These are phyloP conservation scores for Lasioglossum morio DNA, from an alignment of 2,888 invertebrate genomes.

Conservation along the genomic window DNA sequence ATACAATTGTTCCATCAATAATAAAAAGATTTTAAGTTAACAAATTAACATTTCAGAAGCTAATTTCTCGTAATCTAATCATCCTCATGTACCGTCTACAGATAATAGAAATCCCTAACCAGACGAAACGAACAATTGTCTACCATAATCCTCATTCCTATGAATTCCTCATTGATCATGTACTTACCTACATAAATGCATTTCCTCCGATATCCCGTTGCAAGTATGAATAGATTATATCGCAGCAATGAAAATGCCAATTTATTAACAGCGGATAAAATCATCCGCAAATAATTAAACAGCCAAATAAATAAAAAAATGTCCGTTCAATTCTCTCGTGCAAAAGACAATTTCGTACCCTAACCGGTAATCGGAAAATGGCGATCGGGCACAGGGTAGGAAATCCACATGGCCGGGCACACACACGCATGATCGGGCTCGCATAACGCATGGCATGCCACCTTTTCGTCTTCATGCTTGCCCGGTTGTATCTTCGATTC, in stretches of 20 bases:
- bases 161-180: neutral
- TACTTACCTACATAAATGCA: neutral
- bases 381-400: neutral
- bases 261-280: neutral
- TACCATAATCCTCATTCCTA: neutral
- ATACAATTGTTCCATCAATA: neutral
- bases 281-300: neutral
- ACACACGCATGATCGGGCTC: constrained; percentile 47
- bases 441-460: constrained; percentile 69
- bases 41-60: too few species aligned
- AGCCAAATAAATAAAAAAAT: neutral
- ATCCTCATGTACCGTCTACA: neutral
- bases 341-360: neutral
- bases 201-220: neutral
- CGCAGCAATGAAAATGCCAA: neutral
- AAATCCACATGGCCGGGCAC: neutral
- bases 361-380: neutral
- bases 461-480: constrained; percentile 78
- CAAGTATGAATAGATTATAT: neutral
- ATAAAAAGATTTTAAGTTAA: too few species aligned
- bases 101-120: neutral
- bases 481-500: constrained; percentile 82
- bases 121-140: neutral
- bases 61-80: neutral
- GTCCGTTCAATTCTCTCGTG: neutral